Conservation (phyloP, 2,797 vertebrate genomes). For the Microctenopoma steveboyesi region DNA sequence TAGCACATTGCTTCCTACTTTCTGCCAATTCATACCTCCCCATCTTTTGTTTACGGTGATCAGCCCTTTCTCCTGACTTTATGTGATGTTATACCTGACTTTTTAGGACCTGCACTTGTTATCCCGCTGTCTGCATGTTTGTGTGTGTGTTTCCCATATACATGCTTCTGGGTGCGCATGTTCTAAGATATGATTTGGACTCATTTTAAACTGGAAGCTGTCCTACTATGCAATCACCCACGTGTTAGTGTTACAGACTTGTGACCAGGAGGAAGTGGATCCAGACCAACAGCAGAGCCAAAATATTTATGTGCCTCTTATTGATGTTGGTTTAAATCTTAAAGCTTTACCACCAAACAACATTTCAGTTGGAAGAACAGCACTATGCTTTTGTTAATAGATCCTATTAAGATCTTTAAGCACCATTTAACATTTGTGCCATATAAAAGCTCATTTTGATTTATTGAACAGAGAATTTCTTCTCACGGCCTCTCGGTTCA, state of each 20-base stretch:
- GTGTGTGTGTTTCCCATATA: not conserved
- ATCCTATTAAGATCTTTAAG: slow-evolving; percentile 24
- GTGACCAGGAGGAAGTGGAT: slow-evolving; percentile 26
- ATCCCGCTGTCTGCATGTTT: not conserved
- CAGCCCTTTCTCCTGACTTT: too few species aligned
- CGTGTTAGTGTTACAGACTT: slow-evolving; percentile 8
- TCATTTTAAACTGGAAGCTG: not conserved
- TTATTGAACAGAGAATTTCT: slow-evolving; percentile 15
- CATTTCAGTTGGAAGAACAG: slow-evolving; percentile 29
- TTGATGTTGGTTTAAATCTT: slow-evolving; percentile 37
- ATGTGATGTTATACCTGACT: not conserved
- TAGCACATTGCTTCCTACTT: not conserved
- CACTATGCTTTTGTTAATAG: slow-evolving; percentile 30
- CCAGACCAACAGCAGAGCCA: slow-evolving; percentile 24
- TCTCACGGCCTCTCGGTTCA: slow-evolving; percentile 11
- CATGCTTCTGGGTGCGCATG: not conserved
- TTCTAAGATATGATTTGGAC: not conserved
- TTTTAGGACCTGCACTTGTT: not conserved
- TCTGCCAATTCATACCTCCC: not conserved
- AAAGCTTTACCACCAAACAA: slow-evolving; percentile 32
- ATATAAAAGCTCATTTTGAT: slow-evolving; percentile 28
- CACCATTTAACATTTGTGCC: slow-evolving; percentile 25
- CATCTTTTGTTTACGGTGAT: not conserved
- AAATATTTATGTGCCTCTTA: slow-evolving; percentile 30
- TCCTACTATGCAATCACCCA: not conserved